Evolutionary conservation across 2,797 vertebrate species (phyloP), one percentile per base, ranked within the genome.

Genomic region (Busarellus nigricollis): DNA sequence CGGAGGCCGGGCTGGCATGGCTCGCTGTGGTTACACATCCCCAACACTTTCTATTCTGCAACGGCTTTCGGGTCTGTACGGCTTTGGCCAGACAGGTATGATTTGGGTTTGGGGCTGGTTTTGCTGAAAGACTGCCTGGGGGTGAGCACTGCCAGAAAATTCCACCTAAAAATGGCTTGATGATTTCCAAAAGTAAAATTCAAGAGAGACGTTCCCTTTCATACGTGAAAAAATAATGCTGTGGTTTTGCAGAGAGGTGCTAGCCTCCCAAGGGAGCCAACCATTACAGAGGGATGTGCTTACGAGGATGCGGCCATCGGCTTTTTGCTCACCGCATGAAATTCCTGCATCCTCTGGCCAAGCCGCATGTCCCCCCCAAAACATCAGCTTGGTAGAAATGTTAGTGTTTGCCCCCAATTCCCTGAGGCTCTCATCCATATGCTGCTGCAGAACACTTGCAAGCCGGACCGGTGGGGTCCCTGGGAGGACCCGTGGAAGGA

Each of bases 11-110:
- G 15, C 59, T 73, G 57, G 12, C 57, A 59, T 19, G 2, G 1
- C 17, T 37, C 7, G 0, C 33, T 26, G 38, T 35, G 37, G 50
- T 55, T 25, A 70, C 42, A 11, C 0, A 2, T n/a, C 71, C 62
- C 16, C 22, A 40, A 2, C 1, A 0, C 17, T 66, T 74, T 54
- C 85, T 57, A 15, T 65, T 42, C 28, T 20, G 31, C 7, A 10
- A 25, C 1, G 1, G 35, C 47, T 91, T 78, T 86, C 0, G 2
- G 47, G 66, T 62, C 49, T 31, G 17, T 29, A 22, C 1, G 0
- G 13, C 44, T 87, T 83, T 61, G 33, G 25, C 35, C 84, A 44
- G 31, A 33, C 31, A 80, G 52, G 19, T 17, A 25, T 13, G 13
- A 45, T 72, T 29, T 81, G 44, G 6, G 47, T 40, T 69, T 66